Conservation (phyloP, 2,113 vertebrate species). For the Sakesphorus luctuosus region DNA sequence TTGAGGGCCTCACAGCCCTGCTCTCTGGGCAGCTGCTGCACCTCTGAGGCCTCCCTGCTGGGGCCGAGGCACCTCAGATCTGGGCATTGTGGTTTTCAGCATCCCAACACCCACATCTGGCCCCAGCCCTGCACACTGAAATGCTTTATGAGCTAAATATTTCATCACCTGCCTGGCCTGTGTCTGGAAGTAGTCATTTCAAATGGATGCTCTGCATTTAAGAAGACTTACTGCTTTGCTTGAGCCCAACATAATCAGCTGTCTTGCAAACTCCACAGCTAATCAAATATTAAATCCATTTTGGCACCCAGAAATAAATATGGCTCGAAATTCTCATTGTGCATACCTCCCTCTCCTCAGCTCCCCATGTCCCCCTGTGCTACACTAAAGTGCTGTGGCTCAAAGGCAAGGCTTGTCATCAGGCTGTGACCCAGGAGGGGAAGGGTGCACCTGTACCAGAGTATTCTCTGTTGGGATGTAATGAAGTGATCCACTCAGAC, state of each 20-base stretch:
- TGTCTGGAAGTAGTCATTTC: background rate
- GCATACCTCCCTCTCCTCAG: background rate
- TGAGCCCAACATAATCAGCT: background rate
- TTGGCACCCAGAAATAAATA: conserved; percentile 26
- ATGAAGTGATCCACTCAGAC: background rate
- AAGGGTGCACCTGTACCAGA: background rate
- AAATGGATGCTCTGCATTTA: background rate
- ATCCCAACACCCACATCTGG: background rate
- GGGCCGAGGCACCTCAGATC: background rate
- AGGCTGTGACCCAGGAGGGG: fast-evolving
- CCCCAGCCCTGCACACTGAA: background rate
- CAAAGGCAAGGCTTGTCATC: background rate
- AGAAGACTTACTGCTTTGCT: background rate
- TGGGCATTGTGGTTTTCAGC: background rate
- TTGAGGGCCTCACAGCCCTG: fast-evolving
- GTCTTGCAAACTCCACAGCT: background rate
- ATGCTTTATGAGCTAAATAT: background rate
- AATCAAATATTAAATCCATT: background rate
- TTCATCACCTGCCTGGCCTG: background rate
- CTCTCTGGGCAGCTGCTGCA: background rate
- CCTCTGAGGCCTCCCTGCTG: background rate
- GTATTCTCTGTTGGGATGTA: background rate
- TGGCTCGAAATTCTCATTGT: fast-evolving
- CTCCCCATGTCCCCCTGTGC: background rate
- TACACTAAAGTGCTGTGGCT: background rate